Percentiles rank a stretch among this genome's conserved stretches.
phyloP scores from a whole-genome alignment of 2,888 invertebrate genomes.

The Octonoba sinensis region DNA sequence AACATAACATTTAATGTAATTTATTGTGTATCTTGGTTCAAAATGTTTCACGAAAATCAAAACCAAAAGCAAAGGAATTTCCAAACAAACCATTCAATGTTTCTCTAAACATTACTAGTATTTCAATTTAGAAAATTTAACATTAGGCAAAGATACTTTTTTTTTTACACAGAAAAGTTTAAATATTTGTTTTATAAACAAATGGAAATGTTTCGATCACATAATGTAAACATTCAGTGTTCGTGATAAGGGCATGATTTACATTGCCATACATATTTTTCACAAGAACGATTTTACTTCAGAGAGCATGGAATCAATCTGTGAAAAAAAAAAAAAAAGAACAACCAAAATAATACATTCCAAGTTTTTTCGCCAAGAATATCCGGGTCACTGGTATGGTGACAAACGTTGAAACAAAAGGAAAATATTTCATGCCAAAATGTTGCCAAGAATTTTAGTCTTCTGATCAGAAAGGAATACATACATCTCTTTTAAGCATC shows the following conservation, averaged over 20 bases:
- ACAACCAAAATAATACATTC: background rate
- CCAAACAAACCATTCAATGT: no score
- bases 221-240: no score
- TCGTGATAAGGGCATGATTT: background rate
- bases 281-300: background rate
- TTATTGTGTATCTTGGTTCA: no score
- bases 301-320: background rate
- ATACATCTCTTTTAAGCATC: slow-evolving; percentile 9
- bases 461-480: slow-evolving; percentile 37
- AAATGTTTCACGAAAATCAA: background rate
- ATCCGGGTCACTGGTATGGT: slow-evolving; percentile 38
- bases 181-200: no score
- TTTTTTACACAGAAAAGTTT: no score
- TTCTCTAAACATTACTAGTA: no score
- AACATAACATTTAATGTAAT: no score
- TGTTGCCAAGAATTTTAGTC: slow-evolving; percentile 46
- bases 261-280: background rate
- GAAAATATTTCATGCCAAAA: slow-evolving; percentile 36
- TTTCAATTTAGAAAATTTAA: background rate
- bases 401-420: slow-evolving; percentile 54
- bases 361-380: slow-evolving; percentile 16
- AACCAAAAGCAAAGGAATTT: background rate
- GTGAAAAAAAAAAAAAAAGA: no score
- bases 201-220: no score
- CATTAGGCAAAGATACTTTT: no score